Evolutionary conservation across 2,113 vertebrate species (phyloP).

Genomic region (Rana temporaria): DNA sequence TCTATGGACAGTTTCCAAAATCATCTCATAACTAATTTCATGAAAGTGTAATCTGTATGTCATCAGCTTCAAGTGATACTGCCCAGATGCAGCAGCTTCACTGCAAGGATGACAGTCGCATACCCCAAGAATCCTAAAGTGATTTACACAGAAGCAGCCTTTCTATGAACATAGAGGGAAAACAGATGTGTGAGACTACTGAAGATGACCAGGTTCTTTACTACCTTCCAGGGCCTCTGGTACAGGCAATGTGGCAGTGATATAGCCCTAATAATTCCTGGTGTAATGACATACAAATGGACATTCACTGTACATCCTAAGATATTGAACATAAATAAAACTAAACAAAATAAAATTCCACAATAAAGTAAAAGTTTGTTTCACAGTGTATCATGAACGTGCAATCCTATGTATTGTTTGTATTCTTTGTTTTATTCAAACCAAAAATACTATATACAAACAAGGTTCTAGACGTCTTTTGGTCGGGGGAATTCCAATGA

Average conservation of each 20-base stretch:
- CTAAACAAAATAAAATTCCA: no score
- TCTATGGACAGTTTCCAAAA: slow-evolving; percentile 38
- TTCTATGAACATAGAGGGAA: slow-evolving; percentile 6
- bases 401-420: no score
- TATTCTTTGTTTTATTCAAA: no score
- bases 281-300: background rate
- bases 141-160: slow-evolving; percentile 22
- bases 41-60: slow-evolving; percentile 42
- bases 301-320: no score
- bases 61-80: slow-evolving; percentile 44
- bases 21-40: slow-evolving; percentile 19
- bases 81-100: slow-evolving; percentile 40
- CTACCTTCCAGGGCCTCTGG: background rate
- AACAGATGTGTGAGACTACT: slow-evolving; percentile 29
- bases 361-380: no score
- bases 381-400: no score
- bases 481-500: no score
- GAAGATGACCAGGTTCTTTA: background rate
- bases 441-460: no score
- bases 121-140: background rate
- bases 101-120: slow-evolving; percentile 7
- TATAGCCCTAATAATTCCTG: background rate
- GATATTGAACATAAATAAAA: no score
- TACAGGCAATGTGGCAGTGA: background rate
- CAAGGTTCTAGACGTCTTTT: no score